A percentile compares a stretch with the other conserved stretches of the same genome.
phyloP scores from a whole-genome alignment of 2,113 vertebrate species.

The Ursus arctos region DNA sequence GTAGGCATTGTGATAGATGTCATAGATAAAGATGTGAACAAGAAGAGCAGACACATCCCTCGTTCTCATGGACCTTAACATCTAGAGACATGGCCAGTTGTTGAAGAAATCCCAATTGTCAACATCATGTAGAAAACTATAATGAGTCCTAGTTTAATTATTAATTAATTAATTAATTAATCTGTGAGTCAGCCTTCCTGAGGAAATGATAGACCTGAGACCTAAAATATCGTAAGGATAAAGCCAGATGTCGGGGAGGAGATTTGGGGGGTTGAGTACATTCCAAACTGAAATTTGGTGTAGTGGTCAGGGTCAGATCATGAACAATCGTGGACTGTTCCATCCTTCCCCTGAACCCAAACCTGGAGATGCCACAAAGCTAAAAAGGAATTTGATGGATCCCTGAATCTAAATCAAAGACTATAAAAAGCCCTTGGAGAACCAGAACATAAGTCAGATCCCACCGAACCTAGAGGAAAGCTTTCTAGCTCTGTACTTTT shows the following conservation, averaged over 20 bases:
- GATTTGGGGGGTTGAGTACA: not conserved
- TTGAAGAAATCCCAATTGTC: not conserved
- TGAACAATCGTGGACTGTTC: not conserved
- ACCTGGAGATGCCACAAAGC: not conserved
- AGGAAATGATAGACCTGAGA: not conserved
- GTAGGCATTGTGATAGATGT: not conserved
- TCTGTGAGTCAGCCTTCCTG: not conserved
- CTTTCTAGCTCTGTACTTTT: not conserved
- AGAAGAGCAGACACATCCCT: not conserved
- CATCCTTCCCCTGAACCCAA: not conserved
- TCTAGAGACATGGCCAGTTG: not conserved
- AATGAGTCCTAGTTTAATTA: not conserved
- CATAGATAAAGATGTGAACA: not conserved
- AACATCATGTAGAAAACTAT: not conserved
- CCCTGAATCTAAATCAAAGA: not conserved
- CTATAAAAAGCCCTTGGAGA: not conserved
- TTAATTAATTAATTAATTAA: not conserved
- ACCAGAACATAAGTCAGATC: not conserved
- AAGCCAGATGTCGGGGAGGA: not conserved
- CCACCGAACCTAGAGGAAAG: not conserved
- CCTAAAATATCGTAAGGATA: not conserved
- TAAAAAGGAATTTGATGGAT: not conserved
- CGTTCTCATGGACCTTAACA: not conserved
- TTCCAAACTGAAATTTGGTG: not conserved
- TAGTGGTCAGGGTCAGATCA: not conserved